phyloP scores from a whole-genome alignment of 2,113 vertebrate genomes.

The Piaya cayana region DNA sequence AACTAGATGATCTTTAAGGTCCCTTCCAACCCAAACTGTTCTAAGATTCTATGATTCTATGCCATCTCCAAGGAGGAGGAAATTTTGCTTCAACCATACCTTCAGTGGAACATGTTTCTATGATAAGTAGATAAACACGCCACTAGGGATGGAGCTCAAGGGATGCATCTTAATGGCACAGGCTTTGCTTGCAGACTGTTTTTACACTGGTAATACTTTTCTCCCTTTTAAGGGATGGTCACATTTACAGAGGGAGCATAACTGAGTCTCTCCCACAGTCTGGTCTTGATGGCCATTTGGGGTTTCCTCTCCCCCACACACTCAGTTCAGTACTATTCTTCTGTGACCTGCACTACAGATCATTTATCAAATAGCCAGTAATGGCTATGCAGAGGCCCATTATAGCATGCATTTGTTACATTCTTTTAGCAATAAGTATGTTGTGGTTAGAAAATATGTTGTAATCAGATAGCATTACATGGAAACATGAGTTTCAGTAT shows the following conservation, averaged over 20 bases:
- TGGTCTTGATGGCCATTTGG: neutral
- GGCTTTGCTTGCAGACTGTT: neutral
- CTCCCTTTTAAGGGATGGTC: slow-evolving; percentile 39
- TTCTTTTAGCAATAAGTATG: neutral
- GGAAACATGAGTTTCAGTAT: neutral
- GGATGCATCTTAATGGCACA: neutral
- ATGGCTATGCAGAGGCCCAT: neutral
- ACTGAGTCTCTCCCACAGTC: neutral
- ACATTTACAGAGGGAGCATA: neutral
- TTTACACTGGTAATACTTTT: neutral
- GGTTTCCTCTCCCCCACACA: accelerated
- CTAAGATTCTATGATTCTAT: neutral
- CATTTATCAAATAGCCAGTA: neutral
- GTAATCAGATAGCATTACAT: neutral
- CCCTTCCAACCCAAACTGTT: too few species aligned
- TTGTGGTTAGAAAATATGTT: neutral
- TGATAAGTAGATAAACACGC: accelerated
- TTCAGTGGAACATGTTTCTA: neutral
- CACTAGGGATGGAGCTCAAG: neutral
- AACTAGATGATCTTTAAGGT: too few species aligned
- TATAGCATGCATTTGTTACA: neutral
- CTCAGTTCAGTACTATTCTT: neutral
- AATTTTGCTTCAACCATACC: neutral
- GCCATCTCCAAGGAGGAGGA: neutral
- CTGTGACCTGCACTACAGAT: neutral